Percentiles rank a stretch among this genome's conserved stretches.
phyloP scores from a whole-genome alignment of 2,113 vertebrate species.

The Macrotis lagotis region DNA sequence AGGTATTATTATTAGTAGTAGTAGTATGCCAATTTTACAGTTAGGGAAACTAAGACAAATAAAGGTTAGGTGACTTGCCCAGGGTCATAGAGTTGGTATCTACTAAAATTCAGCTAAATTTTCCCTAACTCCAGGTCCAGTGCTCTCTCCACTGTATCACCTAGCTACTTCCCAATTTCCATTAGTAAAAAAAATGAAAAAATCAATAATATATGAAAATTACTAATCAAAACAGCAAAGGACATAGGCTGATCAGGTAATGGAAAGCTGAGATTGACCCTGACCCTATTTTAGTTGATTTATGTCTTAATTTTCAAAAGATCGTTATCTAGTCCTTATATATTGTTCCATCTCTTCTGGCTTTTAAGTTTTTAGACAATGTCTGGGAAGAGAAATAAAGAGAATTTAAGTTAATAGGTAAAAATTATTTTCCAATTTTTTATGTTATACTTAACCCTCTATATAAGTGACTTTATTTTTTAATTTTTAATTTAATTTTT shows the following conservation, averaged over 20 bases:
- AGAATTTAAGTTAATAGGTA: background rate
- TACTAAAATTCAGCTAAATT: background rate
- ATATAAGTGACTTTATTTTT: background rate
- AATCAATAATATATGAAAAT: background rate
- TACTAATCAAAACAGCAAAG: constrained; percentile 35
- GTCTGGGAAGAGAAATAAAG: background rate
- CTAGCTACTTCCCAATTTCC: background rate
- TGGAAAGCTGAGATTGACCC: background rate
- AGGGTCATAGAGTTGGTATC: background rate
- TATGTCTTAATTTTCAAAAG: background rate
- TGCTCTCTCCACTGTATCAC: background rate
- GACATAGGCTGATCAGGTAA: constrained; percentile 24
- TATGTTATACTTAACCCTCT: background rate
- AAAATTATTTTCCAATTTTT: background rate
- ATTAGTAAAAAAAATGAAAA: background rate
- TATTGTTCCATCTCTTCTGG: background rate
- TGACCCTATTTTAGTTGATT: background rate
- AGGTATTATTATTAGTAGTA: background rate
- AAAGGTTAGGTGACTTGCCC: background rate
- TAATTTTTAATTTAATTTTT: no score
- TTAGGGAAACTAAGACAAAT: background rate
- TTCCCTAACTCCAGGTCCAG: background rate
- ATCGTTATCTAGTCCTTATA: background rate
- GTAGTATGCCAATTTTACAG: background rate
- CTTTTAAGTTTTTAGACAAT: background rate